Evolutionary conservation across 2,113 vertebrate genomes (phyloP), one percentile per base, ranked within the genome.

Genomic region (Ailurus styani): DNA sequence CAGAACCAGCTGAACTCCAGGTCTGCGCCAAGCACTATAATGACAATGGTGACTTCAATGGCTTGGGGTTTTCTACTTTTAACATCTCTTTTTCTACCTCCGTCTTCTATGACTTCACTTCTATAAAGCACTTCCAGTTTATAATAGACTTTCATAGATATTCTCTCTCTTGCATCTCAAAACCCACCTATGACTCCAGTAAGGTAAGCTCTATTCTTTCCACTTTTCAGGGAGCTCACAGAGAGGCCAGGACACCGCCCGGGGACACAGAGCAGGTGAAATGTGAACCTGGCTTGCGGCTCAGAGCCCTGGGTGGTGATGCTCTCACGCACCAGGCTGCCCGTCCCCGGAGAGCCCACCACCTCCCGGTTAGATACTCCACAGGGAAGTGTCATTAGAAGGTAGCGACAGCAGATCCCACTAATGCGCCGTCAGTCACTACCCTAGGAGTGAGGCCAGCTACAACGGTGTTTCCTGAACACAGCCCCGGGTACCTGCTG

Each of bases 401-500:
- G 31, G 42, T 10, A 37, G 23, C 6, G 1, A 17, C n/a, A 18
- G 11, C 20, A 23, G 29, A 18, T 45, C 17, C 45, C 42, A 45
- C 13, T 17, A 29, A 54, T 1, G 23, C 0, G 6, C 9, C 5
- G 4, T 4, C 25, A 52, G 40, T 31, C 31, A 3, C 37, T 20
- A 6, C n/a, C 2, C 42, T 14, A 14, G 68, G 29, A 92, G 15
- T 25, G 25, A 70, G 37, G 25, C 62, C 11, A 12, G 21, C 34
- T 10, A 20, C 27, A 34, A 20, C 0, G 17, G 25, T 40, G 17
- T 31, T 70, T n/a, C n/a, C 11, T 47, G 34, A 89, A 34, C 60
- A 64, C 5, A 52, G 84, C 42, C 31, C 10, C 4, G 88, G 70
- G 50, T 96, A 99, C 99, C 99, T 97, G 99, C 97, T 42, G 99